phyloP scores from a whole-genome alignment of 2,113 vertebrate genomes.

The Psophia crepitans region DNA sequence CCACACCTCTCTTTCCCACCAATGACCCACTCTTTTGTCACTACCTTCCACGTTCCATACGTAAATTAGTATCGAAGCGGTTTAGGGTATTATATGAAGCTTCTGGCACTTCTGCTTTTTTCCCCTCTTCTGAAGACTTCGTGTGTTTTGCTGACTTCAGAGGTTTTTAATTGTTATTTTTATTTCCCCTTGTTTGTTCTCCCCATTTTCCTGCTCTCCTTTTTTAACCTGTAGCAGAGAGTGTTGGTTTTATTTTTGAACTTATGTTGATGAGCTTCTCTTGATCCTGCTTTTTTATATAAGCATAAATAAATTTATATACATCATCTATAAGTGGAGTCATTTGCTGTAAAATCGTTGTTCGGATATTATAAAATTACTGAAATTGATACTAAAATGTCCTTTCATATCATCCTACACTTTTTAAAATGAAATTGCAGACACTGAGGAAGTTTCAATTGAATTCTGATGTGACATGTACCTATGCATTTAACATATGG shows the following conservation, averaged over 20 bases:
- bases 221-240: neutral
- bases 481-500: constrained; percentile 3
- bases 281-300: neutral
- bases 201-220: neutral
- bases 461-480: neutral
- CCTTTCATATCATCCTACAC: neutral
- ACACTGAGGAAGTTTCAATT: neutral
- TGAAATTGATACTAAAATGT: neutral
- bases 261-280: neutral
- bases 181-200: neutral
- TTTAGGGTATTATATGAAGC: neutral
- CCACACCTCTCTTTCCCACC: neutral
- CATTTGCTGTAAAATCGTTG: neutral
- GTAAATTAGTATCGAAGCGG: neutral
- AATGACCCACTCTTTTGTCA: neutral
- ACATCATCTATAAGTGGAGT: neutral
- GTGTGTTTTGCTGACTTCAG: neutral
- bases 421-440: constrained; percentile 7
- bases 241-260: neutral
- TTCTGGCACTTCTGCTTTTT: neutral
- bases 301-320: neutral
- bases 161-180: neutral
- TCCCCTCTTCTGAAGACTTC: neutral
- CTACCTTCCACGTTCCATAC: neutral
- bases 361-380: neutral